Evolutionary conservation across 2,797 vertebrate genomes (phyloP).

Genomic region (Poliocrania exsul): DNA sequence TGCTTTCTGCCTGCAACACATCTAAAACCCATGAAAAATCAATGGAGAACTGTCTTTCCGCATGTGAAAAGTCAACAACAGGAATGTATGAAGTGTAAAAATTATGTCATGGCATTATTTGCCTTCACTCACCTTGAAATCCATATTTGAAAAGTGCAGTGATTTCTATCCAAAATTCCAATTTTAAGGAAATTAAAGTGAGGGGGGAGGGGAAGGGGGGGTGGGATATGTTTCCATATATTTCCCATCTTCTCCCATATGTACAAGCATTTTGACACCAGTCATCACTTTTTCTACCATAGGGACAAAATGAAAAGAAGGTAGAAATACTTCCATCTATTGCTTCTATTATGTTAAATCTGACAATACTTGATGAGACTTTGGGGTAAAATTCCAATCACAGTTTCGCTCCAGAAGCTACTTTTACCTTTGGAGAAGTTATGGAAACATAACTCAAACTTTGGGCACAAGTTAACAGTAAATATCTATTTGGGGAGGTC

Average conservation of each 20-base stretch:
- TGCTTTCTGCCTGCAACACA: background rate
- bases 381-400: background rate
- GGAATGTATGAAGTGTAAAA: background rate
- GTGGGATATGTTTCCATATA: background rate
- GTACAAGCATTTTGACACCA: background rate
- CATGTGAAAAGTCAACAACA: background rate
- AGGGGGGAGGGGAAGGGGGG: rapidly evolving
- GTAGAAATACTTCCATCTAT: background rate
- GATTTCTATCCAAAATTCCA: background rate
- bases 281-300: background rate
- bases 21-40: background rate
- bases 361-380: background rate
- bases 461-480: background rate
- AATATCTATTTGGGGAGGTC: background rate
- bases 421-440: background rate
- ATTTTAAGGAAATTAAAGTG: background rate
- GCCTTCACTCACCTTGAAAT: background rate
- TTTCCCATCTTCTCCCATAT: background rate
- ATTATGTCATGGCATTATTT: background rate
- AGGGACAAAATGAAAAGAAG: background rate
- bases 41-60: background rate
- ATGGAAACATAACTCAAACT: background rate
- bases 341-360: background rate
- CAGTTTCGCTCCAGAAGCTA: background rate
- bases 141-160: background rate